phyloP scores from a whole-genome alignment of 2,797 vertebrate genomes.

The Varecia variegata region DNA sequence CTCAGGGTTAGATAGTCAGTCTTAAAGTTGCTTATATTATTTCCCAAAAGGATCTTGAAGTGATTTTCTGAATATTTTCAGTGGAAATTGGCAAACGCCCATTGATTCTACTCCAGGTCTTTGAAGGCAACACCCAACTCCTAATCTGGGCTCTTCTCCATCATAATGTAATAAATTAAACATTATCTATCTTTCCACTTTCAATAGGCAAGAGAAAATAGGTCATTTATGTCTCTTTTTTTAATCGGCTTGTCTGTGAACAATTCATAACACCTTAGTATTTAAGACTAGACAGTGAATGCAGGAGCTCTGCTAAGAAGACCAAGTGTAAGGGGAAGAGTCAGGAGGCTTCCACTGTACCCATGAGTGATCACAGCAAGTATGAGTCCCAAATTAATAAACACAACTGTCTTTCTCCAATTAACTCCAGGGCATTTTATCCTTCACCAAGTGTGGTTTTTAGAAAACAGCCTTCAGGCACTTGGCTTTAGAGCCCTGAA shows the following conservation, averaged over 20 bases:
- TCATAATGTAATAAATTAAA: constrained; percentile 9
- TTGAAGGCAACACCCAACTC: constrained; percentile 27
- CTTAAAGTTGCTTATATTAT: constrained; percentile 1
- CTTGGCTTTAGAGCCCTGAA: background rate
- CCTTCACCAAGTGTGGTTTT: constrained; percentile 19
- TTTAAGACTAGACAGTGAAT: background rate
- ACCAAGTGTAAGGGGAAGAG: background rate
- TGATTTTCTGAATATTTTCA: constrained; percentile 42
- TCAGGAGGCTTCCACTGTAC: background rate
- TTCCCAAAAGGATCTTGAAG: constrained; percentile 23
- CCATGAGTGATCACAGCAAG: background rate
- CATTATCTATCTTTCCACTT: background rate
- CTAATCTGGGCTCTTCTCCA: constrained; percentile 21
- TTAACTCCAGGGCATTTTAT: constrained; percentile 20
- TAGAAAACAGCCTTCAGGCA: constrained; percentile 17
- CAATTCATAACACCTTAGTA: background rate
- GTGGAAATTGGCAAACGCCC: constrained; percentile 22
- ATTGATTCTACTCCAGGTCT: background rate
- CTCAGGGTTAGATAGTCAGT: background rate
- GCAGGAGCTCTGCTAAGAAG: background rate
- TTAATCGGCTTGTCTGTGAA: background rate
- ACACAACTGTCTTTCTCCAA: constrained; percentile 5
- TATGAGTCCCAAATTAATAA: background rate
- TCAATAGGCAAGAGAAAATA: background rate
- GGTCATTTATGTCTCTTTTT: background rate